A percentile compares a stretch with the other conserved stretches of the same genome.
These are phyloP conservation scores for Rhagophthalmus giganteus DNA, from an alignment of 2,888 invertebrate species.

Conservation along the genomic window DNA sequence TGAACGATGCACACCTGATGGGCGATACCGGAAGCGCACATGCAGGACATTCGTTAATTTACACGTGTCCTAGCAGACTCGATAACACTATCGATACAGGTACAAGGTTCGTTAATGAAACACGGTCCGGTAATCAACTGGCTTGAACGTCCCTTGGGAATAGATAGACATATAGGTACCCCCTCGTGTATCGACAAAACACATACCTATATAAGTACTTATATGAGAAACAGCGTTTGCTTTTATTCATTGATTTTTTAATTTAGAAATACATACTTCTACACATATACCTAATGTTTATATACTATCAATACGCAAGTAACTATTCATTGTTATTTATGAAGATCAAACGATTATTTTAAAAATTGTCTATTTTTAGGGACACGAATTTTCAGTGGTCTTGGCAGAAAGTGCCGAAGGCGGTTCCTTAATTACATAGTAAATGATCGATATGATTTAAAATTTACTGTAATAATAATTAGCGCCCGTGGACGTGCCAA, in stretches of 20 bases:
- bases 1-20: constrained; percentile 18
- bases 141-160: constrained; percentile 24
- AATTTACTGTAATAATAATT: constrained; percentile 25
- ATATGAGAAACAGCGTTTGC: too few species aligned
- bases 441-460: constrained; percentile 22
- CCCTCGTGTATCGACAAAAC: constrained; percentile 17
- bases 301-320: too few species aligned
- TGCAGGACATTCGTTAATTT: constrained; percentile 33
- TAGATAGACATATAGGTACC: constrained; percentile 18
- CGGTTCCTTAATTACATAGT: too few species aligned
- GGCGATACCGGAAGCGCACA: constrained; percentile 21
- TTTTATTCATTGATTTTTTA: too few species aligned
- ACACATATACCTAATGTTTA: too few species aligned
- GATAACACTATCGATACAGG: constrained; percentile 43
- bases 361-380: too few species aligned
- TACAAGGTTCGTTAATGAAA: constrained; percentile 54
- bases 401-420: too few species aligned
- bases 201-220: too few species aligned
- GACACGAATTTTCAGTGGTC: too few species aligned
- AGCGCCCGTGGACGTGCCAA: constrained; percentile 31
- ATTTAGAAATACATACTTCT: too few species aligned
- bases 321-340: too few species aligned
- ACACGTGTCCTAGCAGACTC: constrained; percentile 36
- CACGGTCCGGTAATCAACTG: constrained; percentile 53
- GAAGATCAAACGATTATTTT: too few species aligned